A percentile compares a stretch with the other conserved stretches of the same genome.
These are phyloP conservation scores for Pardosa pseudoannulata DNA, from an alignment of 2,888 invertebrate species.

Conservation along the genomic window DNA sequence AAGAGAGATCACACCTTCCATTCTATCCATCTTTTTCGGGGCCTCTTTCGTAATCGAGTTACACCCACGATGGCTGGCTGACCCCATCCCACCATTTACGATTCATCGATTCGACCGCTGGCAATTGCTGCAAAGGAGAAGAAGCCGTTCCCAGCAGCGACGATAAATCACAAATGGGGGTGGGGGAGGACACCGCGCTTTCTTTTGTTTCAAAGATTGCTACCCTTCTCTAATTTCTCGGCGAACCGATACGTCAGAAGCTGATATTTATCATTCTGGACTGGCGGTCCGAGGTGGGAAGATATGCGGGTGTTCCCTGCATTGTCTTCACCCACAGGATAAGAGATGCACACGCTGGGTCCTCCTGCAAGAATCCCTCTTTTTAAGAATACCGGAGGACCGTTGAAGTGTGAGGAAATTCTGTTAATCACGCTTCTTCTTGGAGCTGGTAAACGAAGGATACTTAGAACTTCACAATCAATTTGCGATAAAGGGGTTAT, in stretches of 20 bases:
- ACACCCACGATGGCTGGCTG: constrained; percentile 1
- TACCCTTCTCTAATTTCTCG: background rate
- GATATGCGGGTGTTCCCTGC: background rate
- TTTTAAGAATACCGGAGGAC: no score
- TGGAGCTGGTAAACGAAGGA: no score
- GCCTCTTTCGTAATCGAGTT: background rate
- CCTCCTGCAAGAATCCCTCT: no score
- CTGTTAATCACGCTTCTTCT: no score
- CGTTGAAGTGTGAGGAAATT: no score
- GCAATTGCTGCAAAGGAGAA: no score
- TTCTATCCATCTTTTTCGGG: no score
- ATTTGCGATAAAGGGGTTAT: no score
- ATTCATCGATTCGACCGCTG: constrained; percentile 35
- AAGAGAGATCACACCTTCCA: no score
- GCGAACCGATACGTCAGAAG: background rate
- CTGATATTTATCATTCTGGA: constrained; percentile 1
- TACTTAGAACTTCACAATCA: no score
- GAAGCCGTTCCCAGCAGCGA: background rate
- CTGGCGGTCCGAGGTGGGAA: background rate
- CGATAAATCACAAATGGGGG: background rate
- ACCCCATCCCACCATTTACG: background rate
- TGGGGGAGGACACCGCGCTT: background rate
- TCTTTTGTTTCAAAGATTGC: constrained; percentile 16
- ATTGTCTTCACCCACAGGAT: background rate
- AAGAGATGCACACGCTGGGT: no score